phyloP scores from a whole-genome alignment of 92 coral and sea anemone genomes.

The Plumapathes pennacea region DNA sequence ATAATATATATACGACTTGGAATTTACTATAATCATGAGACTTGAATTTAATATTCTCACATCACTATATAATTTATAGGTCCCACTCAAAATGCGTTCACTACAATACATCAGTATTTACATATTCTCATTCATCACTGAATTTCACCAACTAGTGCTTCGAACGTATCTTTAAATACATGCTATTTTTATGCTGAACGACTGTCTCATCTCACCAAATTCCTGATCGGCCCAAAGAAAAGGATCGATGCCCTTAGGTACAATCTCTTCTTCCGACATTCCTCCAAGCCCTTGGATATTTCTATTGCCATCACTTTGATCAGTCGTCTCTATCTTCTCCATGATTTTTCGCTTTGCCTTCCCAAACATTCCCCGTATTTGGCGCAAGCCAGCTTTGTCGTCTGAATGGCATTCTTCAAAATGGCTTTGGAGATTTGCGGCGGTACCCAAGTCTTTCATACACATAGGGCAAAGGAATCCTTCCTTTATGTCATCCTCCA shows the following conservation, averaged over 20 bases:
- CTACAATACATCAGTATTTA: too few relatives aligned
- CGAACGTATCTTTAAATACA: neutral
- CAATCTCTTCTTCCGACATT: constrained; percentile 24
- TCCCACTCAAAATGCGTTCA: too few relatives aligned
- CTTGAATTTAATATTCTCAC: too few relatives aligned
- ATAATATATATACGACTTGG: too few relatives aligned
- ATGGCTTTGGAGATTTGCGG: constrained; percentile 66
- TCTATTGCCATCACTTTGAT: constrained; percentile 11
- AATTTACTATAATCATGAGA: too few relatives aligned
- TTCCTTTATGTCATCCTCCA: constrained; percentile 80
- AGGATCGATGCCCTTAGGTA: constrained; percentile 69
- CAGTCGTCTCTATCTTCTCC: constrained; percentile 67
- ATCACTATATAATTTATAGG: too few relatives aligned
- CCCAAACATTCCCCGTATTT: constrained; percentile 86
- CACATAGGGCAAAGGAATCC: constrained; percentile 96
- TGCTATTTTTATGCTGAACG: neutral
- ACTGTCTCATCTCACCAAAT: constrained; percentile 53
- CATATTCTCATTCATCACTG: too few relatives aligned
- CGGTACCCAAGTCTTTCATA: constrained; percentile 77
- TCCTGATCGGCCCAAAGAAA: constrained; percentile 94
- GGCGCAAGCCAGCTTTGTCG: constrained; percentile 77
- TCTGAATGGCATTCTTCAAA: constrained; percentile 85
- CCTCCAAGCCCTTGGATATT: constrained; percentile 22
- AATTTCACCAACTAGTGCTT: neutral
- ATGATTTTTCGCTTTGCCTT: constrained; percentile 90